A percentile compares a stretch with the other conserved stretches of the same genome.
Evolutionary conservation across 2,797 vertebrate species (phyloP).

Genomic region (Microtus californicus): DNA sequence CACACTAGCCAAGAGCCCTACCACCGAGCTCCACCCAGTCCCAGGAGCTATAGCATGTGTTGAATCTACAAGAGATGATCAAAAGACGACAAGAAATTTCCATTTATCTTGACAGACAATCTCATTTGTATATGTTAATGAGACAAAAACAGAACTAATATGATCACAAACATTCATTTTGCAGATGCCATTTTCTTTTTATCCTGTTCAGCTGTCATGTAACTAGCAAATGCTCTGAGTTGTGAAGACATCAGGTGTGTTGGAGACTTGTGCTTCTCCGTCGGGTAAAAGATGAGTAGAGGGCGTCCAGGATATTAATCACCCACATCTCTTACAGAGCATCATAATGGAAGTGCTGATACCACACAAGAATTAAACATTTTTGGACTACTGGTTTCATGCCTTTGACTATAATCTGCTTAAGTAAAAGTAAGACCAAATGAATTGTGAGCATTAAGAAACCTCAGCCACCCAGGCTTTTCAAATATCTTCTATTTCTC

Average conservation of each 20-base stretch:
- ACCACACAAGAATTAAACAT: background rate
- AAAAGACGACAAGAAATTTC: background rate
- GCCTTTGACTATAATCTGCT: background rate
- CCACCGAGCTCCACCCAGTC: too few species aligned
- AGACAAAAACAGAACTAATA: conserved; percentile 35
- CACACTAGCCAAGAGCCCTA: background rate
- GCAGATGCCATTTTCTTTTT: background rate
- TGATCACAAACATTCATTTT: background rate
- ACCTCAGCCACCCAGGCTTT: background rate
- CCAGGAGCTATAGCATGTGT: background rate
- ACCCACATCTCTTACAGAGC: background rate
- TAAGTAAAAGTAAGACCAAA: background rate
- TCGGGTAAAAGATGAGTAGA: background rate
- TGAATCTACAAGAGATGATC: background rate
- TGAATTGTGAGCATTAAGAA: conserved; percentile 9
- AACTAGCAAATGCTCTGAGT: background rate
- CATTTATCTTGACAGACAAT: background rate
- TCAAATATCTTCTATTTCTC: background rate
- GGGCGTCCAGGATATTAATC: too few species aligned
- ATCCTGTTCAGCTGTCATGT: conserved; percentile 17
- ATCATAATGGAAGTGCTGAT: background rate
- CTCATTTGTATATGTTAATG: background rate
- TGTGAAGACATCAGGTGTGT: background rate
- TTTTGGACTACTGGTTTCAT: background rate
- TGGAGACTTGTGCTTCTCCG: background rate